phyloP scores from a whole-genome alignment of 1,140 invertebrate species.

The Anthonomus grandis region DNA sequence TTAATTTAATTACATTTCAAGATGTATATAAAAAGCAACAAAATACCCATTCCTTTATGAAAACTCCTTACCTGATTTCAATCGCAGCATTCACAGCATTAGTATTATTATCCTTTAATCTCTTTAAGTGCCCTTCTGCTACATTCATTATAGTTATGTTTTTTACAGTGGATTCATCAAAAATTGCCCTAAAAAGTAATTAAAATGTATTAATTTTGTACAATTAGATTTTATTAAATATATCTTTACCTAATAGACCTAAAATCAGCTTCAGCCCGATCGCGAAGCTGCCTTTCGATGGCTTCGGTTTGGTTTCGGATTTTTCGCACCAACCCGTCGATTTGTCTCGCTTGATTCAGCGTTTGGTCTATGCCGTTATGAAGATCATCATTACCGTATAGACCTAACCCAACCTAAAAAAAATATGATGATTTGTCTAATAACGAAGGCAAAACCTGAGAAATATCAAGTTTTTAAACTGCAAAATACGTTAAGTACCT shows the following conservation, averaged over 20 bases:
- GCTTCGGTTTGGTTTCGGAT: constrained; percentile 66
- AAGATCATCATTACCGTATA: constrained; percentile 92
- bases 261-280: constrained; percentile 33
- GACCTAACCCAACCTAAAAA: constrained; percentile 59
- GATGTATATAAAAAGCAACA: no score
- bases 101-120: constrained; percentile 66
- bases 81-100: constrained; percentile 66
- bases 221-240: neutral
- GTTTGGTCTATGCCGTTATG: constrained; percentile 84
- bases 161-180: constrained; percentile 55
- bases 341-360: constrained; percentile 70
- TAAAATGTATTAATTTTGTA: neutral
- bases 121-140: constrained; percentile 62
- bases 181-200: constrained; percentile 12
- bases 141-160: constrained; percentile 70
- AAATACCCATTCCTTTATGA: no score
- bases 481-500: no score
- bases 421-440: neutral
- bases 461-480: no score
- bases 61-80: constrained; percentile 60
- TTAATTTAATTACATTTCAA: neutral
- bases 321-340: constrained; percentile 69
- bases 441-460: no score
- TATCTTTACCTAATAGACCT: constrained; percentile 9
- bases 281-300: constrained; percentile 42